A percentile compares a stretch with the other conserved stretches of the same genome.
Conservation (phyloP, 2,113 vertebrate species). For the Ceyx melanurus region DNA sequence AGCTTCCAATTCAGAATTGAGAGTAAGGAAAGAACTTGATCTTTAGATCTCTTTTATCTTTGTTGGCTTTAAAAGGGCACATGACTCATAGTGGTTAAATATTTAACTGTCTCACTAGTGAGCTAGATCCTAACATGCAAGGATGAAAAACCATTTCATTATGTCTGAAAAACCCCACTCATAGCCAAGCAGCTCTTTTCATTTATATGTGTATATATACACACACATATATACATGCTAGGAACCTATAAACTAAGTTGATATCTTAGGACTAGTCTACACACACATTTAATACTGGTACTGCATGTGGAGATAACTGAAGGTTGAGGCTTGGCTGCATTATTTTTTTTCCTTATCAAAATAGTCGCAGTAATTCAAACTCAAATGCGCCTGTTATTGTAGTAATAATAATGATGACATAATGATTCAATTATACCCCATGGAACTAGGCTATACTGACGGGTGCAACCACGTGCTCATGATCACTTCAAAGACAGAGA, state of each 20-base stretch:
- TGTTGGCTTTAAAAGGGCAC: not conserved
- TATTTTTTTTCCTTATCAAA: not conserved
- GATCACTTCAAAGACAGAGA: slow-evolving; percentile 34
- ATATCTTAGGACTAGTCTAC: not conserved
- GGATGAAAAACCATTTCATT: not conserved
- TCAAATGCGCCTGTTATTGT: not conserved
- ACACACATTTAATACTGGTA: not conserved
- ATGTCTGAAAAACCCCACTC: not conserved
- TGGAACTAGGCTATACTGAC: not conserved
- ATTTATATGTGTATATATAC: no score
- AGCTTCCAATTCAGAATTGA: not conserved
- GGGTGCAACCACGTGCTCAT: not conserved
- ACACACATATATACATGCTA: accelerated
- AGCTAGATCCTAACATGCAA: not conserved
- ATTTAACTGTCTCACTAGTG: slow-evolving; percentile 15
- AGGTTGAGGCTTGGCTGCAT: not conserved
- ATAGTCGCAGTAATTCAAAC: not conserved
- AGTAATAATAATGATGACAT: not conserved
- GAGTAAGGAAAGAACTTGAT: not conserved
- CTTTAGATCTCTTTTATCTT: not conserved
- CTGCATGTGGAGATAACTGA: not conserved
- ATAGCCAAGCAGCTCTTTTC: not conserved
- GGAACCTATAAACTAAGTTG: not conserved
- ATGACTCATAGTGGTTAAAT: slow-evolving; percentile 13
- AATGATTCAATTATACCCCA: slow-evolving; percentile 14